Evolutionary conservation across 37 sponge, comb jelly and placozoan genomes (phyloP).

Genomic region (Halisarca cf. caerulea): DNA sequence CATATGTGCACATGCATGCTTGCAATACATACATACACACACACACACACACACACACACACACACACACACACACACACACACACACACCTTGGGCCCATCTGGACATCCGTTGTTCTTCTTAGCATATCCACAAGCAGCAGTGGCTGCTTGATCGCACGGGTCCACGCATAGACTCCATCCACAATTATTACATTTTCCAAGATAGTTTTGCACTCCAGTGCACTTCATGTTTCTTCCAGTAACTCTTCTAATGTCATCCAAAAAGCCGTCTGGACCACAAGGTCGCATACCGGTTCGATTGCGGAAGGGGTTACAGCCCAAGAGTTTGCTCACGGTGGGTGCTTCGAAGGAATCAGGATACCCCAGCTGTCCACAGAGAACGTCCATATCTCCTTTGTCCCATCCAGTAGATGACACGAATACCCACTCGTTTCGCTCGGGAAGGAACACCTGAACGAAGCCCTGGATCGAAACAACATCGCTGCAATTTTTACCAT

Average conservation of each 20-base stretch:
- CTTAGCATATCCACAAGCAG: constrained; percentile 5
- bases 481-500: not conserved
- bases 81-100: not conserved
- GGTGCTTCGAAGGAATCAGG: not conserved
- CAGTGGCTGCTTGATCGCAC: not conserved
- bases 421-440: constrained; percentile 44
- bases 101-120: not conserved
- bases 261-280: not conserved
- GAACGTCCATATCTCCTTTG: not conserved
- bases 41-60: too few relatives aligned
- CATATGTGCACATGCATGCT: too few relatives aligned
- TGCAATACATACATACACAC: too few relatives aligned
- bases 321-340: not conserved
- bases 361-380: constrained; percentile 42
- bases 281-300: not conserved
- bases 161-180: not conserved
- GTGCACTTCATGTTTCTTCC: not conserved
- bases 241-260: not conserved
- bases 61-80: too few relatives aligned
- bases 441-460: not conserved
- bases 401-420: constrained; percentile 51
- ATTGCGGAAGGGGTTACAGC: not conserved
- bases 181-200: not conserved
- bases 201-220: not conserved
- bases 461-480: not conserved